phyloP scores from a whole-genome alignment of 1,140 invertebrate species.

The Hyphantria cunea region DNA sequence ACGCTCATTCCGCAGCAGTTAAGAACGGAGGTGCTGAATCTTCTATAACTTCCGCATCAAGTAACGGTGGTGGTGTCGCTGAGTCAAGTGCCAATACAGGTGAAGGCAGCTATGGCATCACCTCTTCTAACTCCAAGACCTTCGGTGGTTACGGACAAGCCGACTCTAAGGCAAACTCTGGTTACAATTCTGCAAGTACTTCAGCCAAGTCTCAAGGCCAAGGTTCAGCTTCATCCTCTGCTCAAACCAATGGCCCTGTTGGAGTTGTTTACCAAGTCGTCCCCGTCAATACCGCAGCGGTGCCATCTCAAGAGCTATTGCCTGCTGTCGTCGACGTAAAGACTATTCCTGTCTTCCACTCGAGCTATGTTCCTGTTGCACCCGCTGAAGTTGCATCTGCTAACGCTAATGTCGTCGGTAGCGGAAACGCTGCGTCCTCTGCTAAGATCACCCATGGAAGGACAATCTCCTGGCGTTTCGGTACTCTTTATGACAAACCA shows the following conservation, averaged over 20 bases:
- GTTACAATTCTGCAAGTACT: conserved; percentile 55
- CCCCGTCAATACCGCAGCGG: conserved; percentile 1
- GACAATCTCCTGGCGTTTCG: conserved; percentile 58
- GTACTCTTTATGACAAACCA: conserved; percentile 49
- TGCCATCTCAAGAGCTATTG: neutral
- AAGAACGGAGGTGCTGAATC: conserved; percentile 49
- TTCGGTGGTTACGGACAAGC: conserved; percentile 32
- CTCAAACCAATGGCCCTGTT: conserved; percentile 43
- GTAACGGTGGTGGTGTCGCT: conserved; percentile 54
- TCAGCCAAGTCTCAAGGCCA: conserved; percentile 47
- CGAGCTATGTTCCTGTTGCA: conserved; percentile 17
- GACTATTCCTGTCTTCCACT: conserved; percentile 15
- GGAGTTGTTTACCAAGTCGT: conserved; percentile 41
- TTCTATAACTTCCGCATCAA: conserved; percentile 51
- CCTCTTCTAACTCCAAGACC: conserved; percentile 59
- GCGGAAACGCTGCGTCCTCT: conserved; percentile 33
- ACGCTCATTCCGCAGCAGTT: conserved; percentile 51
- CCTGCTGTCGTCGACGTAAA: conserved; percentile 23
- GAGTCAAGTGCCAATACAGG: conserved; percentile 57
- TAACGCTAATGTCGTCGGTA: conserved; percentile 51
- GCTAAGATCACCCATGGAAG: conserved; percentile 44
- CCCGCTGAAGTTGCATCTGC: conserved; percentile 45
- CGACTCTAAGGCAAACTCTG: conserved; percentile 7
- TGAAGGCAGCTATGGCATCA: conserved; percentile 47
- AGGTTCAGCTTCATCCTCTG: conserved; percentile 51